Conservation (phyloP, 2,888 invertebrate genomes). For the Melieria crassipennis region DNA sequence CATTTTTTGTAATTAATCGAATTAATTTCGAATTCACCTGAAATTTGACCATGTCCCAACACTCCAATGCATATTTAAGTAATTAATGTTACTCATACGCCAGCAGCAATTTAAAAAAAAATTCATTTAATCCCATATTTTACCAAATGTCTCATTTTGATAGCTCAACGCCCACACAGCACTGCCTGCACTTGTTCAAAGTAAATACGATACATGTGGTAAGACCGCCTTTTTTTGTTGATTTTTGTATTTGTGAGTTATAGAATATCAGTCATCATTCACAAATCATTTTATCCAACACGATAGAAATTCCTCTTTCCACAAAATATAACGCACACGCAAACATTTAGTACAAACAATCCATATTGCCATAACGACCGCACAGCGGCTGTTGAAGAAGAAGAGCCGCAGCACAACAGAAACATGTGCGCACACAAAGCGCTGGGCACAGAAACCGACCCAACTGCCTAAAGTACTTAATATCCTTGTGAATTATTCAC, state of each 20-base stretch:
- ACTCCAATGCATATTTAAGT: too few relatives aligned
- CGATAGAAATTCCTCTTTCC: not conserved
- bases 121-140: too few relatives aligned
- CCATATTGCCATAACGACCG: conserved; percentile 1
- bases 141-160: too few relatives aligned
- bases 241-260: not conserved
- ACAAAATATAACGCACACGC: not conserved
- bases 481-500: conserved; percentile 19
- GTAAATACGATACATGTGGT: too few relatives aligned
- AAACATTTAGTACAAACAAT: not conserved
- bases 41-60: too few relatives aligned
- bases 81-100: too few relatives aligned
- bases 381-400: not conserved
- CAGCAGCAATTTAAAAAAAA: too few relatives aligned
- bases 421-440: not conserved
- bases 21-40: too few relatives aligned
- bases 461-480: conserved; percentile 18
- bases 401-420: not conserved
- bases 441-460: not conserved
- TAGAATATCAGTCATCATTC: conserved; percentile 22
- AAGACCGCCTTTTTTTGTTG: too few relatives aligned
- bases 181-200: too few relatives aligned
- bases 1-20: too few relatives aligned
- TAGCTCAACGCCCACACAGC: too few relatives aligned
- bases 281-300: conserved; percentile 14